These are phyloP conservation scores for Sebastes goodei DNA, from an alignment of 2,797 vertebrate genomes.

Conservation along the genomic window DNA sequence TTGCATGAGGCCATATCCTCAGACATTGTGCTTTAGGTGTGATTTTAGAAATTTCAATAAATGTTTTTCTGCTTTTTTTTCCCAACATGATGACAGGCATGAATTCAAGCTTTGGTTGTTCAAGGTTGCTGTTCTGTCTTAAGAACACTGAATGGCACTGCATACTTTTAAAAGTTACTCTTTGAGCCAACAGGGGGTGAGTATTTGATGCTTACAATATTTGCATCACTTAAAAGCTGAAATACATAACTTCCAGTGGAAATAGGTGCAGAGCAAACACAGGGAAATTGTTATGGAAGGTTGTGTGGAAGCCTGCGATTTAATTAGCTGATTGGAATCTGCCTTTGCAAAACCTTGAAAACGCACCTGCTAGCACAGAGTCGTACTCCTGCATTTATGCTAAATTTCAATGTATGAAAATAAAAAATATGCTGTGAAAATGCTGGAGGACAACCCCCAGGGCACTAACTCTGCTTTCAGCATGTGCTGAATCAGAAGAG, in stretches of 20 bases:
- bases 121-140: not conserved
- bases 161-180: not conserved
- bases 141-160: not conserved
- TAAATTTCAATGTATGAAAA: not conserved
- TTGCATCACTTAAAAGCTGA: not conserved
- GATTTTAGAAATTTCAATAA: not conserved
- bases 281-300: not conserved
- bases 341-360: conserved; percentile 10
- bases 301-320: not conserved
- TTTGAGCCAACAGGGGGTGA: not conserved
- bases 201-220: not conserved
- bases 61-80: not conserved
- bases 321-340: conserved; percentile 15
- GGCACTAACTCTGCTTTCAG: not conserved
- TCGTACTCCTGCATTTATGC: not conserved
- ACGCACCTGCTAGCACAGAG: conserved; percentile 1
- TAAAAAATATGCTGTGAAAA: conserved; percentile 8
- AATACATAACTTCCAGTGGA: not conserved
- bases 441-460: not conserved
- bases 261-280: not conserved
- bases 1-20: not conserved
- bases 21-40: not conserved
- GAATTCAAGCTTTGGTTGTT: not conserved
- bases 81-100: not conserved
- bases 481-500: not conserved